phyloP scores from a whole-genome alignment of 2,113 vertebrate species.

The Girardinichthys multiradiatus region DNA sequence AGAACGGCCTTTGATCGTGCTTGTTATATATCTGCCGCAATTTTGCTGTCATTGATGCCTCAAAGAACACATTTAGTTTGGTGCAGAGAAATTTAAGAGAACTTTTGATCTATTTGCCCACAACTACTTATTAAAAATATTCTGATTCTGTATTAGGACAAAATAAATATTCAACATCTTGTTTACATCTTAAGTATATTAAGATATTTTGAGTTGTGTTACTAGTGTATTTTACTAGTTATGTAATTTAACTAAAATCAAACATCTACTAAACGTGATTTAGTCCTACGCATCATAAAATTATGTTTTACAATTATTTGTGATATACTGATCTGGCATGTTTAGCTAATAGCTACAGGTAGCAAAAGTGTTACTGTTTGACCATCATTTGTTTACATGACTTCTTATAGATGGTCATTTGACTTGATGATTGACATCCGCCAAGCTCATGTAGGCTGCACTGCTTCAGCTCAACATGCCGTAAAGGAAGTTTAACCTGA shows the following conservation, averaged over 20 bases:
- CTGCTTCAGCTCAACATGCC: too few species aligned
- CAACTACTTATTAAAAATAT: background rate
- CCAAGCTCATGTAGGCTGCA: too few species aligned
- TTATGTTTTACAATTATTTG: background rate
- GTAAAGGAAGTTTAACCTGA: too few species aligned
- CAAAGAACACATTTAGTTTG: background rate
- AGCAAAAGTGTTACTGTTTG: too few species aligned
- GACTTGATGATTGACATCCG: too few species aligned
- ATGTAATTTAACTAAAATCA: background rate
- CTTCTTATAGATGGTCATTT: too few species aligned
- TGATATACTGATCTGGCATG: too few species aligned
- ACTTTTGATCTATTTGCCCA: background rate
- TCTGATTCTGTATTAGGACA: background rate
- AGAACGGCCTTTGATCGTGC: background rate
- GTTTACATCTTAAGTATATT: background rate
- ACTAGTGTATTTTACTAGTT: background rate
- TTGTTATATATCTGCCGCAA: background rate
- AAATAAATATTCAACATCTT: background rate
- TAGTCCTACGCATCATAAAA: background rate
- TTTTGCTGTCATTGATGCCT: constrained; percentile 2
- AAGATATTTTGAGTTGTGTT: background rate
- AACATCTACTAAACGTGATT: background rate
- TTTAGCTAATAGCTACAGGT: too few species aligned
- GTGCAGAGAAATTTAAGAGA: background rate
- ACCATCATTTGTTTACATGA: too few species aligned